Evolutionary conservation across 1,140 invertebrate genomes (phyloP).

Genomic region (Orchestia grillus): DNA sequence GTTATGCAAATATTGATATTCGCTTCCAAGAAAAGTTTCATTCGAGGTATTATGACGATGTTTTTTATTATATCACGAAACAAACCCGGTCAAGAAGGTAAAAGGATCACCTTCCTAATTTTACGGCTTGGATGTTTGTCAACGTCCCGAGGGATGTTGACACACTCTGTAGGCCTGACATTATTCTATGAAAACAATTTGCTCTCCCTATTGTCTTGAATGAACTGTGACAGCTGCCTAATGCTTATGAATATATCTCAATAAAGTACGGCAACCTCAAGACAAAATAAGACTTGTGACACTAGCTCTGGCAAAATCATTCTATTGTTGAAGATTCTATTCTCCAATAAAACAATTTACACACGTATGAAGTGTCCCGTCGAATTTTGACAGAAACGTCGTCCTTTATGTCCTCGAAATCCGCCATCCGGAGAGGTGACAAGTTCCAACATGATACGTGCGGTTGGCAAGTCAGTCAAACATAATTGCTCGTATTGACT

Average conservation of each 20-base stretch:
- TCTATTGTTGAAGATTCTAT: background rate
- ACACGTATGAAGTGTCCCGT: no score
- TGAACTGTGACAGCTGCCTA: background rate
- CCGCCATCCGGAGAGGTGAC: background rate
- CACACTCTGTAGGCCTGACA: background rate
- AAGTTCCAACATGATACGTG: background rate
- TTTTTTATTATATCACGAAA: background rate
- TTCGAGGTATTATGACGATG: background rate
- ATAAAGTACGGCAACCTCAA: background rate
- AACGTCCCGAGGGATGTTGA: background rate
- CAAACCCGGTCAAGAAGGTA: background rate
- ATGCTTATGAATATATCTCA: background rate
- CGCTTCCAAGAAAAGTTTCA: background rate
- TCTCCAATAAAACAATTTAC: no score
- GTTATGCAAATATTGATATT: background rate
- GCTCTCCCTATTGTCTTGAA: background rate
- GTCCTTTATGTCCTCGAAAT: no score
- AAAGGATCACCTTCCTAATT: background rate
- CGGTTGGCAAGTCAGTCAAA: conserved; percentile 2
- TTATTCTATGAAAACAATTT: background rate
- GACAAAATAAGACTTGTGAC: background rate
- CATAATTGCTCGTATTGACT: conserved; percentile 21
- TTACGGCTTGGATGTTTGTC: background rate
- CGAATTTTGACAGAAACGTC: no score
- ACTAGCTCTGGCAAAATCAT: background rate